A percentile compares a stretch with the other conserved stretches of the same genome.
Conservation (phyloP, 1,140 invertebrate genomes). For the Melipona quadrifasciata region DNA sequence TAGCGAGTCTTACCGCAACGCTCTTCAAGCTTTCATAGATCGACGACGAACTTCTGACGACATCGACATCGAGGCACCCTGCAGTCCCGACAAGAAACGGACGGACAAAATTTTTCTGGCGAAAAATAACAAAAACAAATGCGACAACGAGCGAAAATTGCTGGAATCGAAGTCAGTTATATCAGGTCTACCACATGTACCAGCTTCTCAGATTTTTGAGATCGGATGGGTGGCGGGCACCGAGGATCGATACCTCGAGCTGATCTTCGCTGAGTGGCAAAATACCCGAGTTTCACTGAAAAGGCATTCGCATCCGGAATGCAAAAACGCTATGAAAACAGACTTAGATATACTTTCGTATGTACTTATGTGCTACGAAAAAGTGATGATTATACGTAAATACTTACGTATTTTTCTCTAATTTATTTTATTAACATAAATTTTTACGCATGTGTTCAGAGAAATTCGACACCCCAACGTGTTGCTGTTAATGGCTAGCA, state of each 20-base stretch:
- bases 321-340: constrained; percentile 64
- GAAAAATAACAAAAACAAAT: constrained; percentile 54
- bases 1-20: constrained; percentile 73
- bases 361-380: not conserved
- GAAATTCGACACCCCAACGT: constrained; percentile 74
- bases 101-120: constrained; percentile 36
- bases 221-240: constrained; percentile 72
- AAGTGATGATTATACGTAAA: too few relatives aligned
- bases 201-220: constrained; percentile 70
- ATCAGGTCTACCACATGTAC: constrained; percentile 64
- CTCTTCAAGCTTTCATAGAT: constrained; percentile 71
- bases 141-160: constrained; percentile 44
- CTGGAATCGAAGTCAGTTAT: constrained; percentile 37
- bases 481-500: constrained; percentile 72
- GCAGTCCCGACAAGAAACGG: constrained; percentile 61
- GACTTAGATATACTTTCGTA: constrained; percentile 72
- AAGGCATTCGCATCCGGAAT: constrained; percentile 66
- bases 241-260: constrained; percentile 71
- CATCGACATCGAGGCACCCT: constrained; percentile 24
- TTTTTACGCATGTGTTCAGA: constrained; percentile 29
- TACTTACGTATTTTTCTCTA: not conserved
- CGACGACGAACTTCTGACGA: constrained; percentile 55
- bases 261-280: constrained; percentile 74
- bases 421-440: not conserved
- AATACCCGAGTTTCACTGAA: constrained; percentile 70